Conservation (phyloP, 2,797 vertebrate genomes). For the Peromyscus eremicus region DNA sequence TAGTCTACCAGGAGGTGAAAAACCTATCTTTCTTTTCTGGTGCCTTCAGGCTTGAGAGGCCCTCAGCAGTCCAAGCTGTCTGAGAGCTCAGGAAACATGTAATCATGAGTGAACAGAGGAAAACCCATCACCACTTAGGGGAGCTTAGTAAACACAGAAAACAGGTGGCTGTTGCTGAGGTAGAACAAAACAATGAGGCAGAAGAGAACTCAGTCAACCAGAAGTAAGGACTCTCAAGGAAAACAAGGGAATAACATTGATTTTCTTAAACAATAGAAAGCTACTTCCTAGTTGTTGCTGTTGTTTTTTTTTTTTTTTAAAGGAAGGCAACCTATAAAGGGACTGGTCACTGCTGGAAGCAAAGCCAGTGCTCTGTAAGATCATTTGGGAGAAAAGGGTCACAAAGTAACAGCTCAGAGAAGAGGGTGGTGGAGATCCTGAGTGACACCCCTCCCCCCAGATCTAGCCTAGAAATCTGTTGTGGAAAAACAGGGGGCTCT, state of each 20-base stretch:
- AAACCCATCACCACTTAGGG: conserved; percentile 38
- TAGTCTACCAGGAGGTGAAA: neutral
- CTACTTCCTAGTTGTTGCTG: neutral
- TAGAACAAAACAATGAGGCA: conserved; percentile 49
- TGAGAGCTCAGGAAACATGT: neutral
- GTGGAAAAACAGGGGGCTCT: neutral
- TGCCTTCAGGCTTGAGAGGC: conserved; percentile 14
- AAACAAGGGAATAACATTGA: conserved; percentile 6
- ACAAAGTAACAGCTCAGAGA: neutral
- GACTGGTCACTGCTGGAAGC: neutral
- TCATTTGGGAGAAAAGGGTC: neutral
- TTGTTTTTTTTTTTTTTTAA: neutral
- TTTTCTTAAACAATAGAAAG: conserved; percentile 61
- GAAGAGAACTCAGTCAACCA: conserved; percentile 8
- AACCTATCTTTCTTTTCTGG: conserved; percentile 5
- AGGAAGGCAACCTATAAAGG: neutral
- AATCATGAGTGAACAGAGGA: conserved; percentile 49
- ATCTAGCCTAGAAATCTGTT: conserved; percentile 13
- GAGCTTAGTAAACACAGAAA: conserved; percentile 63
- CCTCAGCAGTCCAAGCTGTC: neutral
- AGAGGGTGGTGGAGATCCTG: neutral
- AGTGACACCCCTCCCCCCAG: neutral
- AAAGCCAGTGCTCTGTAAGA: conserved; percentile 8
- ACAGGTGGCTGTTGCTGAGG: conserved; percentile 60
- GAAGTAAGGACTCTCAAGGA: conserved; percentile 51